phyloP scores from a whole-genome alignment of 1,140 invertebrate genomes.

The Palaemon carinicauda region DNA sequence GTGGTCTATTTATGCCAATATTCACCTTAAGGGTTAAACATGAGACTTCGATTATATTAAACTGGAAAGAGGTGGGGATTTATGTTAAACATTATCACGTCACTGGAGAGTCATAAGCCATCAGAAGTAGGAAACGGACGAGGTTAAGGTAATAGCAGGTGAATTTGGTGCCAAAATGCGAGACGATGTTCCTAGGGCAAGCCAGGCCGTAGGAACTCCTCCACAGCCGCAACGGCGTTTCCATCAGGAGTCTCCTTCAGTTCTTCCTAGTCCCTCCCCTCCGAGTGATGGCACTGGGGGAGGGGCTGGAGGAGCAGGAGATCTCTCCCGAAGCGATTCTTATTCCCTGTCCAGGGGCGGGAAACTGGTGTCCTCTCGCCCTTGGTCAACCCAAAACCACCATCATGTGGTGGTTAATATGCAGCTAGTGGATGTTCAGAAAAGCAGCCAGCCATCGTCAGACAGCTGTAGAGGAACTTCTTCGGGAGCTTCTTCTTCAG shows the following conservation, averaged over 20 bases:
- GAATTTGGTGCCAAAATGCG: background rate
- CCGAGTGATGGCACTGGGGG: no score
- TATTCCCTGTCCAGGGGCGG: constrained; percentile 38
- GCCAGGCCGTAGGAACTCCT: background rate
- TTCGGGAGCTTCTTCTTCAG: background rate
- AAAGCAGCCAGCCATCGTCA: background rate
- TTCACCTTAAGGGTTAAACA: no score
- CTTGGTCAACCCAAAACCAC: constrained; percentile 19
- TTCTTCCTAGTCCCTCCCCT: no score
- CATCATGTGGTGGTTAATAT: constrained; percentile 20
- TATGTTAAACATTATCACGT: background rate
- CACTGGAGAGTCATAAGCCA: background rate
- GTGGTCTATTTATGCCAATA: no score
- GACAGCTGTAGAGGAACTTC: background rate
- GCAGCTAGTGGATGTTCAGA: background rate
- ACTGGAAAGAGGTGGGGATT: no score
- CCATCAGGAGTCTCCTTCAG: no score
- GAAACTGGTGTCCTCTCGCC: constrained; percentile 44
- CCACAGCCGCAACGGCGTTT: background rate
- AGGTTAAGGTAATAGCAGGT: background rate
- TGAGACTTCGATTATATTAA: no score
- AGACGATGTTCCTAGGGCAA: constrained; percentile 24
- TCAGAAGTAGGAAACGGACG: background rate
- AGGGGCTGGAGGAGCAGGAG: background rate
- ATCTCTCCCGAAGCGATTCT: constrained; percentile 30